Evolutionary conservation across 2,888 invertebrate genomes (phyloP).

Genomic region (Chydorus sphaericus): DNA sequence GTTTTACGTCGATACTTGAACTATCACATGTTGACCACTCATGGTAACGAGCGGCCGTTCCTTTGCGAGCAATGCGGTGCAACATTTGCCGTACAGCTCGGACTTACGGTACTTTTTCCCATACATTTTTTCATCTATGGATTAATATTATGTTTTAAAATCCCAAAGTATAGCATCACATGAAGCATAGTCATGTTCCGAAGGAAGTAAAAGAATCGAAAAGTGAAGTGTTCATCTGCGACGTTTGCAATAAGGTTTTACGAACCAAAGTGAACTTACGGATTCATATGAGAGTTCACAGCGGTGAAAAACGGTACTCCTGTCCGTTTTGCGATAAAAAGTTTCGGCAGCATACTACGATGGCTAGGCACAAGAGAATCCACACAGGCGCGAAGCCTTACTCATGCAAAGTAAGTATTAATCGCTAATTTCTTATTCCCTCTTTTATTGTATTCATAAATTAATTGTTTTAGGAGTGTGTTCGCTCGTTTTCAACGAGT

Average conservation of each 20-base stretch:
- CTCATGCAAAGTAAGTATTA: neutral
- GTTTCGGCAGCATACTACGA: neutral
- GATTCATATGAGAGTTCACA: too few species aligned
- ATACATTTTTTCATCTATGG: too few species aligned
- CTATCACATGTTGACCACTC: neutral
- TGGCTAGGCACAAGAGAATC: neutral
- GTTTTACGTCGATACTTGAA: neutral
- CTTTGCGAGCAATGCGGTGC: neutral
- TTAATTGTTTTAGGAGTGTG: neutral
- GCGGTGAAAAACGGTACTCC: neutral
- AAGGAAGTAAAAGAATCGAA: too few species aligned
- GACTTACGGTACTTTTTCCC: too few species aligned
- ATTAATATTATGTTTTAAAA: too few species aligned
- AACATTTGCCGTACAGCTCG: too few species aligned
- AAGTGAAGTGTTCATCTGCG: too few species aligned
- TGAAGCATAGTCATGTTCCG: too few species aligned
- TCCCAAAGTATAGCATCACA: too few species aligned
- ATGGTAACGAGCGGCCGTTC: neutral
- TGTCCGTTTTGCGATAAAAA: neutral
- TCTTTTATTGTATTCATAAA: too few species aligned
- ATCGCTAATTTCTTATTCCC: neutral
- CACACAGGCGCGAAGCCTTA: neutral
- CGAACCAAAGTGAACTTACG: too few species aligned
- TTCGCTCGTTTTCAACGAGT: neutral
- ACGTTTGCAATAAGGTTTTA: too few species aligned